These are phyloP conservation scores for Malurus alboscapulatus DNA, from an alignment of 2,113 vertebrate genomes.

Conservation along the genomic window DNA sequence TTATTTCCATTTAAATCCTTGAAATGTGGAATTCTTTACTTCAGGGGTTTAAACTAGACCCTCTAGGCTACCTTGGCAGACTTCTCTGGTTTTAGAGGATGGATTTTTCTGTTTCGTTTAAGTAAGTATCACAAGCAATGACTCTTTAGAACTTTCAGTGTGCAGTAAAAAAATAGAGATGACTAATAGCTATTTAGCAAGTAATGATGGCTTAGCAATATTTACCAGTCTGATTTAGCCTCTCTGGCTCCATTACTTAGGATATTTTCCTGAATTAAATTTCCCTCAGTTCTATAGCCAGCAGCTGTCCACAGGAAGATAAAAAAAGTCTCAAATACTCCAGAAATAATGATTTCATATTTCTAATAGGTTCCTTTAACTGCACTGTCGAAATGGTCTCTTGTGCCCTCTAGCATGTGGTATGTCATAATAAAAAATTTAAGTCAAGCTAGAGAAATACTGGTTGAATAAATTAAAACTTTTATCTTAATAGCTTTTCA, in stretches of 20 bases:
- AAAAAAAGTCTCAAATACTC: conserved; percentile 56
- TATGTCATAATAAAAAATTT: conserved; percentile 4
- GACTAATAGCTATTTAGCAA: conserved; percentile 77
- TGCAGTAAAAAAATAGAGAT: conserved; percentile 66
- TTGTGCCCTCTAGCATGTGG: conserved; percentile 46
- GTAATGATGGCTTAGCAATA: conserved; percentile 79
- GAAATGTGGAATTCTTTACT: conserved; percentile 56
- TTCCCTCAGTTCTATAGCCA: conserved; percentile 78
- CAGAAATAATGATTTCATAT: conserved; percentile 80
- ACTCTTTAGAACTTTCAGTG: conserved; percentile 58
- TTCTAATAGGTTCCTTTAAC: conserved; percentile 67
- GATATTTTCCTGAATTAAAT: conserved; percentile 75
- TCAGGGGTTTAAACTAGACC: conserved; percentile 60
- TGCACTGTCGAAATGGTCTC: conserved; percentile 54
- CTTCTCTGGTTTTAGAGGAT: conserved; percentile 39
- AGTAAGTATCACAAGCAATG: conserved; percentile 67
- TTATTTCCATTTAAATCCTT: conserved; percentile 58
- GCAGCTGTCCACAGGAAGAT: conserved; percentile 73
- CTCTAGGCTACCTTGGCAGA: conserved; percentile 69
- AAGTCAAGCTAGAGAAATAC: neutral
- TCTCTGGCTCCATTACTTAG: conserved; percentile 73
- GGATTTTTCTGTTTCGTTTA: conserved; percentile 67
- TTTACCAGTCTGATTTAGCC: conserved; percentile 73
- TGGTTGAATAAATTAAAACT: neutral
- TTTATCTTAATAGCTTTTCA: neutral